Evolutionary conservation across 2,888 invertebrate genomes (phyloP).

Genomic region (Psococerastis gibbosa): DNA sequence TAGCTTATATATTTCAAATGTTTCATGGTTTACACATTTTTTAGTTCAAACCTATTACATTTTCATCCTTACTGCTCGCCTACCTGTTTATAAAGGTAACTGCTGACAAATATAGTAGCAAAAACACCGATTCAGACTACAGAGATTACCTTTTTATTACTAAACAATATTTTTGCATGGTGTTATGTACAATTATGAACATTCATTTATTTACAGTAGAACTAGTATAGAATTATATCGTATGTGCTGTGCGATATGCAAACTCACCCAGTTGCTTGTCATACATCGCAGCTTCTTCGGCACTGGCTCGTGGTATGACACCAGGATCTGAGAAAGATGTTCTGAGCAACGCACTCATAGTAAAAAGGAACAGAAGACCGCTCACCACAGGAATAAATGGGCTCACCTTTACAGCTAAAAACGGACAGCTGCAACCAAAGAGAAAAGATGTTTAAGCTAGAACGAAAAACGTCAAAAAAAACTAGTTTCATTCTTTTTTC

Average conservation of each 20-base stretch:
- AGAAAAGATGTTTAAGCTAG: too few relatives aligned
- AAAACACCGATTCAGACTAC: too few relatives aligned
- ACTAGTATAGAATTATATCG: conserved; percentile 12
- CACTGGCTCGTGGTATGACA: conserved; percentile 72
- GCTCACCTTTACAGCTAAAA: conserved; percentile 71
- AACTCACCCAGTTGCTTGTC: conserved; percentile 69
- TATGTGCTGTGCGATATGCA: too few relatives aligned
- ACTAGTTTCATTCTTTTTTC: too few relatives aligned
- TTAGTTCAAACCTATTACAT: too few relatives aligned
- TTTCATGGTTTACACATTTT: too few relatives aligned
- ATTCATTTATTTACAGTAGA: conserved; percentile 6
- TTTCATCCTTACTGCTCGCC: too few relatives aligned
- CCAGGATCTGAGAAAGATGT: conserved; percentile 89
- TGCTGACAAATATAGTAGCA: too few relatives aligned
- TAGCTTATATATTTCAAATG: too few relatives aligned
- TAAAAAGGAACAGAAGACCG: conserved; percentile 72
- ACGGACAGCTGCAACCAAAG: conserved; percentile 57
- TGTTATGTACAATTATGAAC: conserved; percentile 4
- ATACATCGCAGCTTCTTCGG: conserved; percentile 74
- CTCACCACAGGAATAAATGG: conserved; percentile 85
- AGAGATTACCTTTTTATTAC: too few relatives aligned
- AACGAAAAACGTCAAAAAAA: too few relatives aligned
- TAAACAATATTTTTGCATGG: conserved; percentile 11
- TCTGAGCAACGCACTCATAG: conserved; percentile 81
- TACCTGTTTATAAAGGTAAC: too few relatives aligned